A percentile compares a stretch with the other conserved stretches of the same genome.
Evolutionary conservation across 2,888 invertebrate genomes (phyloP).

Genomic region (Hartigia nigra): DNA sequence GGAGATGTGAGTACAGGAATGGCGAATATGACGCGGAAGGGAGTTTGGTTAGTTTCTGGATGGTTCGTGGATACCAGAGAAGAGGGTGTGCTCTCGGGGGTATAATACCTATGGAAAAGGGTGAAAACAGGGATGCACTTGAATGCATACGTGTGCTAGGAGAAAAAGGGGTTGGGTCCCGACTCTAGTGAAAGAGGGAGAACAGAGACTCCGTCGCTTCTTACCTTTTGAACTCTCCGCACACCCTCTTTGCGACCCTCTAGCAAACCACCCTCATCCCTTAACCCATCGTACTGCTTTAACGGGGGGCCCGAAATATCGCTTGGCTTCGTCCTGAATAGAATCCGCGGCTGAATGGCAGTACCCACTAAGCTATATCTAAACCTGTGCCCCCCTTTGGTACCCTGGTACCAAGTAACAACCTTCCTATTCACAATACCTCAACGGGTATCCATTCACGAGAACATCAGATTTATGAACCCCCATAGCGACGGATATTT

Average conservation of each 20-base stretch:
- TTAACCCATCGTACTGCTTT: background rate
- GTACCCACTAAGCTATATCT: conserved; percentile 1
- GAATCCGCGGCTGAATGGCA: conserved; percentile 15
- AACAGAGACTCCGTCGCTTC: background rate
- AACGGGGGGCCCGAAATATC: conserved; percentile 15
- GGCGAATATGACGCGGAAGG: no score
- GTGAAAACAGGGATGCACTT: background rate
- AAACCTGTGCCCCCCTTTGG: conserved; percentile 10
- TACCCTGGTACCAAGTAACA: background rate
- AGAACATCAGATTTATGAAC: conserved; percentile 27
- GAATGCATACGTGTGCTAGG: background rate
- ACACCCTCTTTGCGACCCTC: background rate
- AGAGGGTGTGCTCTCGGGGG: background rate
- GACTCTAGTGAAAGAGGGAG: background rate
- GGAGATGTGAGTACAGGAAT: background rate
- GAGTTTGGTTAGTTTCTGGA: background rate
- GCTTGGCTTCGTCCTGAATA: conserved; percentile 10
- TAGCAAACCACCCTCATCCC: background rate
- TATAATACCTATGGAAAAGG: background rate
- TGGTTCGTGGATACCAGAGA: background rate
- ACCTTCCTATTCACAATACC: conserved; percentile 23
- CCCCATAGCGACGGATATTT: conserved; percentile 24
- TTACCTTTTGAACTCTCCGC: background rate
- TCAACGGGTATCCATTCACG: conserved; percentile 18
- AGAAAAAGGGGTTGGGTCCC: background rate